Percentiles rank a stretch among this genome's conserved stretches.
phyloP scores from a whole-genome alignment of 2,113 vertebrate genomes.

The Zeus faber region DNA sequence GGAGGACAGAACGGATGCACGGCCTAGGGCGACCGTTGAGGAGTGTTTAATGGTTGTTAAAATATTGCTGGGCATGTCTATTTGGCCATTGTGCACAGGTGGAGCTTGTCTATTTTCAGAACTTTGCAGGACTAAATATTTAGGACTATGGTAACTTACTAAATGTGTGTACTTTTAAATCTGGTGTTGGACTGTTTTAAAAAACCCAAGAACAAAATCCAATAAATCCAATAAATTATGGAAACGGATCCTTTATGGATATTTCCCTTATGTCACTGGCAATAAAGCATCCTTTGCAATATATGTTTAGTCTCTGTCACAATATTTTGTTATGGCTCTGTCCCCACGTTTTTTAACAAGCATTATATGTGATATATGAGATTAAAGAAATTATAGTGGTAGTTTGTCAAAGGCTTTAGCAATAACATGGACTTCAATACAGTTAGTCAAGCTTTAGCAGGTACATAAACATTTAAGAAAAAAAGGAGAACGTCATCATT shows the following conservation, averaged over 20 bases:
- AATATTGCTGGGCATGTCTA: constrained; percentile 17
- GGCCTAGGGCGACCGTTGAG: neutral
- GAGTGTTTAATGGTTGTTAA: constrained; percentile 13
- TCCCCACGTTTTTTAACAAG: neutral
- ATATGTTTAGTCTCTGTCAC: constrained; percentile 42
- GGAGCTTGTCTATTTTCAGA: constrained; percentile 30
- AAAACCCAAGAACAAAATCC: constrained; percentile 42
- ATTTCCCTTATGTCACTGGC: constrained; percentile 69
- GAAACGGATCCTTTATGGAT: constrained; percentile 49
- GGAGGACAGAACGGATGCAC: constrained; percentile 19
- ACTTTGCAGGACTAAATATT: constrained; percentile 31
- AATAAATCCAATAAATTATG: constrained; percentile 33
- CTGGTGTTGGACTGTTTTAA: constrained; percentile 47
- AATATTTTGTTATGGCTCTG: constrained; percentile 26
- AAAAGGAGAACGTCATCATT: too few relatives aligned
- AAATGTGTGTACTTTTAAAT: constrained; percentile 33
- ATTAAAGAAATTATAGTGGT: neutral
- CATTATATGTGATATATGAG: neutral
- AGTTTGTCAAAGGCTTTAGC: too few relatives aligned
- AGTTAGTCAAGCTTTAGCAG: too few relatives aligned
- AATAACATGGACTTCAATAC: neutral
- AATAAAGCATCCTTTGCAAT: constrained; percentile 80
- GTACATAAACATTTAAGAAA: neutral
- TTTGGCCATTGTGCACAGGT: constrained; percentile 36
- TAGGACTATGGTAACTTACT: constrained; percentile 24